phyloP scores from a whole-genome alignment of 2,113 vertebrate species.

The Egretta garzetta region DNA sequence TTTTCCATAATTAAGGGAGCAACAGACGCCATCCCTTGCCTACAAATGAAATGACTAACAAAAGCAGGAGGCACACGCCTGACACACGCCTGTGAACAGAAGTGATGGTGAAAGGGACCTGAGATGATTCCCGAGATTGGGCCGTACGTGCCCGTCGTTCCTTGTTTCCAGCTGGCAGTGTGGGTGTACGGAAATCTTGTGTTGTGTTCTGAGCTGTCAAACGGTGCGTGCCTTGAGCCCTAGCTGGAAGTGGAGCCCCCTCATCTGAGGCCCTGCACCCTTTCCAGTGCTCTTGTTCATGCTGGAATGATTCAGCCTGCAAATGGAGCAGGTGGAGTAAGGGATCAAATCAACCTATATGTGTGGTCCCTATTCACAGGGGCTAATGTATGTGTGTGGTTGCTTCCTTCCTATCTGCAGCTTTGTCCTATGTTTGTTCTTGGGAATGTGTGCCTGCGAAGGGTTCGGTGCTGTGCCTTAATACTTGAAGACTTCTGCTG shows the following conservation, averaged over 20 bases:
- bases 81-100: background rate
- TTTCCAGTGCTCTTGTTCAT: background rate
- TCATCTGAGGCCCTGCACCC: rapidly evolving
- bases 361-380: rapidly evolving
- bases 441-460: background rate
- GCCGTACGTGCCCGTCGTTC: rapidly evolving
- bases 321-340: background rate
- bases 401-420: background rate
- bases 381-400: background rate
- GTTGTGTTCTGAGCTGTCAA: background rate
- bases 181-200: rapidly evolving
- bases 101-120: background rate
- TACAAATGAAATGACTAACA: background rate
- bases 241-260: background rate
- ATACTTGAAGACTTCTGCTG: background rate
- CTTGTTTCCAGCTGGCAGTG: background rate
- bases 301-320: background rate
- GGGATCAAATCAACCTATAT: background rate
- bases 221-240: background rate
- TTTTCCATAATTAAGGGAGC: constrained; percentile 43
- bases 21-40: background rate
- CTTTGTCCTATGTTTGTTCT: background rate
- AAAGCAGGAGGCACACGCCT: background rate
- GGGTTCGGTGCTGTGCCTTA: background rate
- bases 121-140: background rate